A percentile compares a stretch with the other conserved stretches of the same genome.
Conservation (phyloP, 2,797 vertebrate species). For the Paguma larvata region DNA sequence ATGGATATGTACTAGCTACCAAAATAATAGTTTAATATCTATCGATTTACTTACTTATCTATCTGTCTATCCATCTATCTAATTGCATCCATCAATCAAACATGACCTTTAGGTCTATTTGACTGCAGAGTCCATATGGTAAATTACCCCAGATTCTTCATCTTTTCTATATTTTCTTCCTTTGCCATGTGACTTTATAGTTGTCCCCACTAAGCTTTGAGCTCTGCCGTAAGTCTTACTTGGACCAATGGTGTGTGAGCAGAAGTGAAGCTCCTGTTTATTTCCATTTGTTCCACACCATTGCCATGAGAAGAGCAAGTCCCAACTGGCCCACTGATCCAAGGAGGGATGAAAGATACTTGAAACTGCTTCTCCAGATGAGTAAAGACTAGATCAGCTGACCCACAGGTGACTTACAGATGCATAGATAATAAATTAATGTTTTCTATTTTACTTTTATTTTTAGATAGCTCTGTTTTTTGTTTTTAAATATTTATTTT, state of each 20-base stretch:
- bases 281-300: not conserved
- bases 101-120: not conserved
- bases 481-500: no score
- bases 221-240: not conserved
- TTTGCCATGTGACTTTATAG: not conserved
- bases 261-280: not conserved
- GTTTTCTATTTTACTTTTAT: not conserved
- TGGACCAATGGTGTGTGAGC: not conserved
- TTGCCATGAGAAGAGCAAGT: not conserved
- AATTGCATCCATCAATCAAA: not conserved
- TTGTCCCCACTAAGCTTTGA: not conserved
- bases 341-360: not conserved
- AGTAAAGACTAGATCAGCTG: not conserved
- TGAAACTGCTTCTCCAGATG: not conserved
- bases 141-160: not conserved
- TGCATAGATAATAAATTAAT: not conserved
- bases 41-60: no score
- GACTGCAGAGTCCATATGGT: not conserved
- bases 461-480: no score
- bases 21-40: not conserved
- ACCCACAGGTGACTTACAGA: not conserved
- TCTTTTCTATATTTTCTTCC: not conserved
- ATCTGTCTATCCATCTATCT: not conserved
- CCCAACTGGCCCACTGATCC: not conserved
- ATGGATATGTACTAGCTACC: not conserved